Percentiles rank a stretch among this genome's conserved stretches.
Evolutionary conservation across 2,113 vertebrate species (phyloP).

Genomic region (Phalacrocorax aristotelis): DNA sequence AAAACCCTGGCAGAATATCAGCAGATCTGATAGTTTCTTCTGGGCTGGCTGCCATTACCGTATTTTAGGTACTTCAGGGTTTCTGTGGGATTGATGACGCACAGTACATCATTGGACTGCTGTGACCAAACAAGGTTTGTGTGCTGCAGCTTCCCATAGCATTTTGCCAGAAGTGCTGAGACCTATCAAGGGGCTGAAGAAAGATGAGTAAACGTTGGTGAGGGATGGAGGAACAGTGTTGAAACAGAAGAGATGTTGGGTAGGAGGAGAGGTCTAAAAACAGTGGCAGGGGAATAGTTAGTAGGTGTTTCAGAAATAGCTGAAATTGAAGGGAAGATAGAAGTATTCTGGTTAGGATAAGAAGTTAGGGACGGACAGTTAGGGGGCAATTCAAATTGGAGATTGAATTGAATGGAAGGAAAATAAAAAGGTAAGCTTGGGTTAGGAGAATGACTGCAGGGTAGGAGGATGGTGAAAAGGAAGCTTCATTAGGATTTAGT

Average conservation of each 20-base stretch:
- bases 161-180: constrained; percentile 39
- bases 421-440: neutral
- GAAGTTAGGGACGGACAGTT: neutral
- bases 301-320: constrained; percentile 30
- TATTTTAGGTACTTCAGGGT: constrained; percentile 39
- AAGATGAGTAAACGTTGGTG: constrained; percentile 33
- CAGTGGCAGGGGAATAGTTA: constrained; percentile 11
- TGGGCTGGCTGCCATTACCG: constrained; percentile 46
- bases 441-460: neutral
- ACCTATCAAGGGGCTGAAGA: neutral
- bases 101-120: constrained; percentile 18
- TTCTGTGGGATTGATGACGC: constrained; percentile 44
- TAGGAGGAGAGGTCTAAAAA: constrained; percentile 45
- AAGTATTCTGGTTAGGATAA: neutral
- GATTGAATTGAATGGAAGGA: neutral
- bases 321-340: neutral
- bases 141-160: constrained; percentile 15
- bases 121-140: constrained; percentile 49
- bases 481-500: neutral
- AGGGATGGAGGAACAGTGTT: constrained; percentile 10
- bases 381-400: neutral
- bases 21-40: constrained; percentile 29
- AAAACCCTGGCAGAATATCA: constrained; percentile 36
- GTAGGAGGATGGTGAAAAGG: neutral
- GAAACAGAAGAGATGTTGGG: constrained; percentile 20